A percentile compares a stretch with the other conserved stretches of the same genome.
These are phyloP conservation scores for Sebastes steindachneri DNA, from an alignment of 2,797 vertebrate species.

Conservation along the genomic window DNA sequence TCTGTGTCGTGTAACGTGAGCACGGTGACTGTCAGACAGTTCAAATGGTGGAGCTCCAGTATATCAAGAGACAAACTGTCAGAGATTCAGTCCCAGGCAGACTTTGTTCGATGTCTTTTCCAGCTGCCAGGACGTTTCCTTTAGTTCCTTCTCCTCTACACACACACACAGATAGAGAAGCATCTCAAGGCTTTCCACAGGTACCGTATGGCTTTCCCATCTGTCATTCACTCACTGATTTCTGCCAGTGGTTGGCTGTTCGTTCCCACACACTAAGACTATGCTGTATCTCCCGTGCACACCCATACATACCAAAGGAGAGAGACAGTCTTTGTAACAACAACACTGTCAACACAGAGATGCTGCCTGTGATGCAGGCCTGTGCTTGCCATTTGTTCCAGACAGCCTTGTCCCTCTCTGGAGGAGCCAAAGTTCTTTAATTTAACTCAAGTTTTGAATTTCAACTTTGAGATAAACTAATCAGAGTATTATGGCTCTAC, in stretches of 20 bases:
- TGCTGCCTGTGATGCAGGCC: conserved; percentile 30
- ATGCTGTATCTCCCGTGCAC: neutral
- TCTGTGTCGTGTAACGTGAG: conserved; percentile 33
- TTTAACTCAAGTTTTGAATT: conserved; percentile 2
- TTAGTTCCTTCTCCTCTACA: conserved; percentile 3
- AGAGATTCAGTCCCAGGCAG: conserved; percentile 16
- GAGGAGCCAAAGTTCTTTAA: neutral
- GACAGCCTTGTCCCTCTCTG: neutral
- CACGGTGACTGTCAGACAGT: conserved; percentile 15
- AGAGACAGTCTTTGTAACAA: conserved; percentile 18
- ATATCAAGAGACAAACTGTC: conserved; percentile 38
- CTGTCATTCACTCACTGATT: conserved; percentile 19
- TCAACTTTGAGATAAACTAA: neutral
- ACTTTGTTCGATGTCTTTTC: conserved; percentile 58
- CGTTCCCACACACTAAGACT: neutral
- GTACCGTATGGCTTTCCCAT: conserved; percentile 45
- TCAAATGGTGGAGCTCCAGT: conserved; percentile 3
- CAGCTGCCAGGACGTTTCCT: conserved; percentile 43
- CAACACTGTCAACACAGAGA: conserved; percentile 27
- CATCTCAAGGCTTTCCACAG: conserved; percentile 26
- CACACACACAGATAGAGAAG: neutral
- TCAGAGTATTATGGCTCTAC: neutral
- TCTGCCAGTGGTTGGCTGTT: conserved; percentile 1
- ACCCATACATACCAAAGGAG: conserved; percentile 5
- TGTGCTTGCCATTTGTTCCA: conserved; percentile 32